phyloP scores from a whole-genome alignment of 2,888 invertebrate genomes.

The Parasteatoda lunata region DNA sequence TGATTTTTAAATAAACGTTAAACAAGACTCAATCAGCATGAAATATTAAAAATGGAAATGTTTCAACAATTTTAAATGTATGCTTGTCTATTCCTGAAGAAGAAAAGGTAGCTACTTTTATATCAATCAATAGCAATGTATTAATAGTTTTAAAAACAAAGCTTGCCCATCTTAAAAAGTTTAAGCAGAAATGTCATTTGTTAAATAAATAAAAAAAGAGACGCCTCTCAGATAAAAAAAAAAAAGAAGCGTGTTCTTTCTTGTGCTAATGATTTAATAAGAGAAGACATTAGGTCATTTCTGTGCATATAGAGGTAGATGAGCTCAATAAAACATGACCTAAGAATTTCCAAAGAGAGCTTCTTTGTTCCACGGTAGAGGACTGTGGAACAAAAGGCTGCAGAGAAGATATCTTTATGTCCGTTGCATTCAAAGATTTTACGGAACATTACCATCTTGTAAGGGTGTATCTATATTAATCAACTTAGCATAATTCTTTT shows the following conservation, averaged over 20 bases:
- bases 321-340: slow-evolving; percentile 36
- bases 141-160: too few species aligned
- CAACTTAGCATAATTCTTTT: slow-evolving; percentile 11
- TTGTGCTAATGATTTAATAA: slow-evolving; percentile 45
- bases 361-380: slow-evolving; percentile 31
- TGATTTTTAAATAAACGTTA: too few species aligned
- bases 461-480: slow-evolving; percentile 39
- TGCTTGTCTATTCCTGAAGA: too few species aligned
- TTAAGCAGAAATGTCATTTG: too few species aligned
- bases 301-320: slow-evolving; percentile 13
- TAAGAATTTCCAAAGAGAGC: neutral
- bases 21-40: too few species aligned
- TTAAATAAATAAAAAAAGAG: too few species aligned
- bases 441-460: slow-evolving; percentile 36
- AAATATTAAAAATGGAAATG: too few species aligned
- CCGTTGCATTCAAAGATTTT: slow-evolving; percentile 15
- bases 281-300: slow-evolving; percentile 37
- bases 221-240: too few species aligned
- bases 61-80: too few species aligned
- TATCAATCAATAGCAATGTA: too few species aligned
- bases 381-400: slow-evolving; percentile 37
- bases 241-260: neutral
- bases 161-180: too few species aligned
- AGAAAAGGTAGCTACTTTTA: too few species aligned
- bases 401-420: slow-evolving; percentile 21